Base-by-base conservation (phyloP, 2,797 vertebrate genomes). In the Steatocranus sp. region DNA sequence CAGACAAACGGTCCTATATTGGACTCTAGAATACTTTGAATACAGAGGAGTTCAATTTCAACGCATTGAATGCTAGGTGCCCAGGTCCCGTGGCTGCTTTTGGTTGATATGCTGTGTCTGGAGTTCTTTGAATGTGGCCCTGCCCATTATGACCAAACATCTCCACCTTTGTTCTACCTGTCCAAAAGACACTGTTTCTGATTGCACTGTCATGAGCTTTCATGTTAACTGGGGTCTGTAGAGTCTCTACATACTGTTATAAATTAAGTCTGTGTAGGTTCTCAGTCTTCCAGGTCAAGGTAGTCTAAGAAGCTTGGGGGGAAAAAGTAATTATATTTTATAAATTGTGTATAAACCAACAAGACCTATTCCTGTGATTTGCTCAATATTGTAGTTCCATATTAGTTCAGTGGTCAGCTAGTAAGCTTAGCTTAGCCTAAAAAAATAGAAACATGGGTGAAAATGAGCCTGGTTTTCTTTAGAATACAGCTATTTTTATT, bases 101-200 rank as follows among this genome's bases (percentile, higher is more conserved):
- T 23, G 36, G 0, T 18, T 70, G 38, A 27, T 46, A 46, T 27
- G 23, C 23, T 70, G 63, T 27, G 38, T 70, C 6, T 27, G 23
- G 14, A 27, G 0, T 46, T 46, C 6, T 46, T 0, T 43, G 23
- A 70, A 27, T 3, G 9, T 70, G 63, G 15, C 38, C 4, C 20
- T 18, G 23, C 0, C 6, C 9, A 70, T 11, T 46, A 0, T 46
- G 41, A 17, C 63, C 63, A 70, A 18, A 68, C 15, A 18, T 27
- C 38, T 27, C 6, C 38, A 46, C 38, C 41, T 46, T 0, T 43
- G 23, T 27, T 25, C 0, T 7, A 27, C 11, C 49, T 50, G 9
- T 15, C n/a, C 49, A 50, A 6, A 50, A n/a, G 38, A 70, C 23
- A 70, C 6, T 18, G 23, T 27, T 70, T 43, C 8, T 43, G 14